Base-by-base conservation (phyloP, 2,113 vertebrate genomes). In the Epinephelus fuscoguttatus region DNA sequence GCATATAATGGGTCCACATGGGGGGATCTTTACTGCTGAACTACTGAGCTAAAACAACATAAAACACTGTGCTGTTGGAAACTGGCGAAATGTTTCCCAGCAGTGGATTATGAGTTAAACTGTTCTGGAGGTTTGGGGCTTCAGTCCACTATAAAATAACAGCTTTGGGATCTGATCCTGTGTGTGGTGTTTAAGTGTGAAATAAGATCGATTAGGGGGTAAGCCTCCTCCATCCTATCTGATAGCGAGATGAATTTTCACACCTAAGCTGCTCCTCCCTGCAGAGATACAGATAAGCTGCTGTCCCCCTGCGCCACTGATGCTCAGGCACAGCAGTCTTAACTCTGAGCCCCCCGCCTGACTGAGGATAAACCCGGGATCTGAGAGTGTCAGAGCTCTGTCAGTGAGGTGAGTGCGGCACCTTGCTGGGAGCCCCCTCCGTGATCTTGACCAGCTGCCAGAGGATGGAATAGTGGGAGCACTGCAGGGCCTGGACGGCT, bases 381-480 rank as follows among this genome's bases (percentile, higher is more conserved):
- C 47, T 47, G 64, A 49, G 3, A 21, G 66, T 52, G 57, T 68
- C 45, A 17, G 40, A 66, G 63, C 12, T 55, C 56, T 67, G 69
- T 70, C 13, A 0, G 61, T 12, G 56, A 40, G 40, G 40, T 0
- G 1, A 40, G 61, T 33, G 2, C 13, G 1, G 63, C 84, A 96
- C 98, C 97, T 99, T 99, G 93, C 97, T 97, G 89, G 98, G 98
- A 77, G 96, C 96, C 64, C 98, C 98, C 88, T 99, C 98, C 37
- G 98, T 99, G 94, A 99, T 97, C 91, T 98, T 99, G 92, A 99
- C 98, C 94, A 99, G 96, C 95, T 99, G 98, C 98, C 98, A 99
- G 47, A 99, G 97, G 94, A 99, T 97, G 66, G 98, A 99, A 94
- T 99, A 99, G 94, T 99, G 98, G 78, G 98, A 99, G 93, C 98